phyloP scores from a whole-genome alignment of 2,113 vertebrate species.

The Cephalopterus ornatus region DNA sequence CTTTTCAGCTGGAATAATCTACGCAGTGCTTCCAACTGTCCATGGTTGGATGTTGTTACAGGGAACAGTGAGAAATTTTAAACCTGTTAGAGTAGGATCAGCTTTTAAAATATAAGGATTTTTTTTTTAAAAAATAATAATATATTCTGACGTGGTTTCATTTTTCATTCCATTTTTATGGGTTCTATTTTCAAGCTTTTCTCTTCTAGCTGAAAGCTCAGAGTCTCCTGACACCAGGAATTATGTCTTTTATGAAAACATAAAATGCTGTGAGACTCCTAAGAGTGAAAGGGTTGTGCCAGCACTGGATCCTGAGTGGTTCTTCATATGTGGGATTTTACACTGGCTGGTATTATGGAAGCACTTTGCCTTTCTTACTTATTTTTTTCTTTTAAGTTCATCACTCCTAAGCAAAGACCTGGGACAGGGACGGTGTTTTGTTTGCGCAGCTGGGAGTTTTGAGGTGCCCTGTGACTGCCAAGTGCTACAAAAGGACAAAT shows the following conservation, averaged over 20 bases:
- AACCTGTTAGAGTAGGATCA: not conserved
- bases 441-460: not conserved
- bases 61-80: not conserved
- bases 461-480: not conserved
- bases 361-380: not conserved
- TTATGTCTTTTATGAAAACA: not conserved
- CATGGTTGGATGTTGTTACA: not conserved
- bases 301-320: not conserved
- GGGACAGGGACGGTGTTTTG: not conserved
- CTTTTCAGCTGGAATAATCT: not conserved
- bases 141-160: not conserved
- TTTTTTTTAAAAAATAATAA: not conserved
- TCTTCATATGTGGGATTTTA: not conserved
- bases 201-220: not conserved
- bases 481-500: not conserved
- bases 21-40: not conserved
- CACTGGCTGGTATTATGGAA: not conserved
- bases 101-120: not conserved
- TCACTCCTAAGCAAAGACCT: not conserved
- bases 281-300: not conserved
- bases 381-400: not conserved
- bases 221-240: not conserved
- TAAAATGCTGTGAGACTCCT: accelerated
- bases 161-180: not conserved
- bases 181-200: not conserved